Conservation (phyloP, 2,797 vertebrate species). For the Labroides dimidiatus region DNA sequence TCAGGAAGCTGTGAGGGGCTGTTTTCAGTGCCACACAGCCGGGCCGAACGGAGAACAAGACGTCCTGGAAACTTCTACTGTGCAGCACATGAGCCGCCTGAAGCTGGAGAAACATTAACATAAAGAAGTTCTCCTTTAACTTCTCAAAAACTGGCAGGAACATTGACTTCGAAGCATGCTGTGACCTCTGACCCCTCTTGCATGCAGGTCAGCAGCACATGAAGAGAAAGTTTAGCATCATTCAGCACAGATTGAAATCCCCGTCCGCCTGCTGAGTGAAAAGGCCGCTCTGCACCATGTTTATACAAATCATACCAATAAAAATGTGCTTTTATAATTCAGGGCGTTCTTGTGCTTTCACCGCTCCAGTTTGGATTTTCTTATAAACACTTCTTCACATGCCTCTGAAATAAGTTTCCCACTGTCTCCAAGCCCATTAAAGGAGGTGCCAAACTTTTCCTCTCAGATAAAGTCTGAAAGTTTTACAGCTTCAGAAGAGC, state of each 20-base stretch:
- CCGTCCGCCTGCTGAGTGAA: conserved; percentile 9
- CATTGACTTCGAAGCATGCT: no score
- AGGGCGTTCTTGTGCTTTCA: conserved; percentile 6
- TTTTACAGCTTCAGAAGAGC: conserved; percentile 47
- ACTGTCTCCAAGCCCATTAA: conserved; percentile 38
- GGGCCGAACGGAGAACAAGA: conserved; percentile 21
- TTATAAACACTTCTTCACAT: conserved; percentile 27
- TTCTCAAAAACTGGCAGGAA: no score
- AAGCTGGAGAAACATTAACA: conserved; percentile 6
- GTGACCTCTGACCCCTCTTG: no score
- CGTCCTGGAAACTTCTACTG: conserved; percentile 17
- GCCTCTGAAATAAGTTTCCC: conserved; percentile 27
- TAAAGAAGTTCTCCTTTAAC: no score
- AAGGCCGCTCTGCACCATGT: not conserved
- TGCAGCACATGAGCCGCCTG: conserved; percentile 15
- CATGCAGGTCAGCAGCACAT: no score
- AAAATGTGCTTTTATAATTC: conserved; percentile 17
- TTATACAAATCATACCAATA: conserved; percentile 2
- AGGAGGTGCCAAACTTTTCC: conserved; percentile 50
- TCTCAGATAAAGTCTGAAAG: conserved; percentile 49
- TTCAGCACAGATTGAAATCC: not conserved
- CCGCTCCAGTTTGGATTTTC: conserved; percentile 13
- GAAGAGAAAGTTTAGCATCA: not conserved
- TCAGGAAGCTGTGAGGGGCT: conserved; percentile 30
- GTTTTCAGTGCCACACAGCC: conserved; percentile 42